A percentile compares a stretch with the other conserved stretches of the same genome.
phyloP scores from a whole-genome alignment of 2,888 invertebrate genomes.

The Nephrocerus scutellatus region DNA sequence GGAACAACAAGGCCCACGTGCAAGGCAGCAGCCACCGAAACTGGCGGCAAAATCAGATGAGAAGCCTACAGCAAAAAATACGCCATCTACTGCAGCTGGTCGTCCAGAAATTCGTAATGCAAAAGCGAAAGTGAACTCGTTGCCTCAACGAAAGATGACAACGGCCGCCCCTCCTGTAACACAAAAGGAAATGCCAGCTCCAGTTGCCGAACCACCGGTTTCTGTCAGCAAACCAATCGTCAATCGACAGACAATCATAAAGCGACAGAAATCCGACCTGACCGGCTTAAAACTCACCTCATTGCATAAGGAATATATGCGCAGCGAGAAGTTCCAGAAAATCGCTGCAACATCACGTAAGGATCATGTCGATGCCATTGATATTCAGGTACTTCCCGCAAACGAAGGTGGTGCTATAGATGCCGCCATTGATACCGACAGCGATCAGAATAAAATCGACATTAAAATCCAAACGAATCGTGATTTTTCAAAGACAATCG shows the following conservation, averaged over 20 bases:
- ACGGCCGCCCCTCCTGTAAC: slow-evolving; percentile 3
- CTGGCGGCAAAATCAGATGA: slow-evolving; percentile 7
- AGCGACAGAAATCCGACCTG: slow-evolving; percentile 56
- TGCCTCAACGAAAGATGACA: slow-evolving; percentile 30
- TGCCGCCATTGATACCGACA: slow-evolving; percentile 20
- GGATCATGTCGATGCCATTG: slow-evolving; percentile 12
- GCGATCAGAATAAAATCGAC: slow-evolving; percentile 43
- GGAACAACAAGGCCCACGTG: slow-evolving; percentile 24
- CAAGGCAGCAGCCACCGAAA: background rate
- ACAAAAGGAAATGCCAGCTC: slow-evolving; percentile 10
- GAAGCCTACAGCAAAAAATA: slow-evolving; percentile 22
- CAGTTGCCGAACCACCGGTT: slow-evolving; percentile 1
- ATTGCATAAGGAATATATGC: slow-evolving; percentile 46
- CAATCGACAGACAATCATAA: slow-evolving; percentile 35
- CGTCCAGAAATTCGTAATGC: slow-evolving; percentile 44
- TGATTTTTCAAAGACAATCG: slow-evolving; percentile 46
- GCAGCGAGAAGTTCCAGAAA: slow-evolving; percentile 42
- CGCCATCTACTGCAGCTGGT: slow-evolving; percentile 17
- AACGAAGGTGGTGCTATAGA: slow-evolving; percentile 17
- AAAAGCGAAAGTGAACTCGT: slow-evolving; percentile 43
- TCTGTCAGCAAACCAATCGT: slow-evolving; percentile 5
- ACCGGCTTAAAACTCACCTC: slow-evolving; percentile 53
- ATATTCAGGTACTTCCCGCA: slow-evolving; percentile 18
- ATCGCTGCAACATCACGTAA: slow-evolving; percentile 18
- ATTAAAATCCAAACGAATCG: slow-evolving; percentile 47